phyloP scores from a whole-genome alignment of 2,113 vertebrate species.

The Pygoscelis adeliae region DNA sequence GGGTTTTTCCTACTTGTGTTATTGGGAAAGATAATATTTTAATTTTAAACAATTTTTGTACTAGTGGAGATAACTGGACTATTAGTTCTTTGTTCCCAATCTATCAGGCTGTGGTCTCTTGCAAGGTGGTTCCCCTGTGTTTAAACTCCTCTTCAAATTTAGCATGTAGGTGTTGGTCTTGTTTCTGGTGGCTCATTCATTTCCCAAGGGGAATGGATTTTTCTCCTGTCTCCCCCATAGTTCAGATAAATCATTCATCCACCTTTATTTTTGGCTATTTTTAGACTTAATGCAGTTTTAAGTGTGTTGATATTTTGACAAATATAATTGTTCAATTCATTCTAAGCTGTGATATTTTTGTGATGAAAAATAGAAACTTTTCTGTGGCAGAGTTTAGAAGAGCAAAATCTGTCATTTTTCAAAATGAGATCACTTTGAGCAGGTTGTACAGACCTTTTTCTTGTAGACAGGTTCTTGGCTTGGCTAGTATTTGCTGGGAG shows the following conservation, averaged over 20 bases:
- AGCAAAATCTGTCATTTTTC: neutral
- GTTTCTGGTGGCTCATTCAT: neutral
- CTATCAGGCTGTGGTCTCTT: neutral
- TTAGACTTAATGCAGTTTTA: neutral
- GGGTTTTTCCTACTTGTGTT: neutral
- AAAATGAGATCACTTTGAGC: neutral
- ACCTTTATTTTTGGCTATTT: neutral
- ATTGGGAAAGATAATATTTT: neutral
- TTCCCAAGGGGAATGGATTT: neutral
- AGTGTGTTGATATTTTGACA: neutral
- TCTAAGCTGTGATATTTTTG: neutral
- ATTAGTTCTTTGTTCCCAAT: neutral
- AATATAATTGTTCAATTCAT: neutral
- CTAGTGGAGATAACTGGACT: neutral
- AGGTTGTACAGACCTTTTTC: neutral
- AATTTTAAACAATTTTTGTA: neutral
- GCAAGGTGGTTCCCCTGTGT: neutral
- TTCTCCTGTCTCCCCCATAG: accelerated
- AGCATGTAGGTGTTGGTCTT: neutral
- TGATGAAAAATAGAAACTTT: neutral
- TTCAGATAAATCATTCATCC: neutral
- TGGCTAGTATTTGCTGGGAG: neutral
- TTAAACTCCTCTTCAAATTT: neutral
- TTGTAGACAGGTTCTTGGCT: neutral
- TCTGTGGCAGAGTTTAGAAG: neutral